Base-by-base conservation (phyloP, 1,140 invertebrate genomes). In the Sminthurinus signatus region DNA sequence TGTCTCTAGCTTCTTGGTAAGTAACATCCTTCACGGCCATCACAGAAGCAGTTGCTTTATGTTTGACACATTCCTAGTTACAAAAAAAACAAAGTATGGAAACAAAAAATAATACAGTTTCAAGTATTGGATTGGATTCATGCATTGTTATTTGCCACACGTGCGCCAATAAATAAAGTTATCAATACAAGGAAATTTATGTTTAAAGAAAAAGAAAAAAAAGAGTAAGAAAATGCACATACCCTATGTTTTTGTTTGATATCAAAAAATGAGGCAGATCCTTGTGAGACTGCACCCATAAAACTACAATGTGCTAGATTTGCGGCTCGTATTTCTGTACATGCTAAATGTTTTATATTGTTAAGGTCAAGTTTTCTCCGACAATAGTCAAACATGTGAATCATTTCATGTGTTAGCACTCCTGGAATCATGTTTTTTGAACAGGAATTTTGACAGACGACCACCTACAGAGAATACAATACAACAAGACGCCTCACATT, bases 311-410 rank as follows among this genome's bases (percentile, higher is more conserved):
- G 91, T 0, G 88, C 87, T 5, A 96, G 78, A 77, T 94, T 96
- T 0, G 93, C 92, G 5, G 91, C 91, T 71, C 89, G 78, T 66
- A 96, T 89, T 81, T 98, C 95, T 0, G 93, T 93, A 75, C 95
- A 98, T 0, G 94, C 94, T 43, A 98, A 76, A 78, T 98, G 95
- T 72, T 96, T 86, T 60, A 94, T 78, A 75, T 97, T 93, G 68
- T 83, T 87, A 69, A 94, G 91, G 75, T 98, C 87, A 36, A 96
- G 74, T 58, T 96, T 84, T 68, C 93, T 88, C 46, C 84, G 82
- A 77, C 94, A 98, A 73, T 86, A 89, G 76, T 98, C 95, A 77
- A 95, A 97, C 89, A 96, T 96, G 76, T 98, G 95, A 44, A 96
- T 86, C 81, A 98, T 83, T 78, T 98, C 95, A 77, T 98, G 95